Base-by-base conservation (phyloP, 2,888 invertebrate species). In the Himalopsyche anomala region DNA sequence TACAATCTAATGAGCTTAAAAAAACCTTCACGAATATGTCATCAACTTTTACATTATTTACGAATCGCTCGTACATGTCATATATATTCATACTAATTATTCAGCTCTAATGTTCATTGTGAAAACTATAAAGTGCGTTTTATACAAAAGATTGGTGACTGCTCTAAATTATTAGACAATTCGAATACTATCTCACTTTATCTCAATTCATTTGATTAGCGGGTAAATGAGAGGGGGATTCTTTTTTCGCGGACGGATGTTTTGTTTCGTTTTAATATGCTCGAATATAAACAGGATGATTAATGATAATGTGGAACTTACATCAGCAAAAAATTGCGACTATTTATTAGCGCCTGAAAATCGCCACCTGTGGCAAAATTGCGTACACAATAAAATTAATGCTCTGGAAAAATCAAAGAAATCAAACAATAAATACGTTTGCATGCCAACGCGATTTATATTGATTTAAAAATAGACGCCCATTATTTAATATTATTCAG, bases 261-360 rank as follows among this genome's bases (percentile, higher is more conserved):
- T 74, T 74, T 36, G 36, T 74, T 36, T 74, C 74, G 74, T 74
- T 74, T 51, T 15, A 74, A 74, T 74, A 36, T 36, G 74, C 12
- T 74, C 15, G 74, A 28, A 36, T 74, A 38, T 4, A 74, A 74
- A 38, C 74, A 74, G 74, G 12, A 38, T 62, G 62, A 36, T 74
- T 36, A 36, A 36, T 38, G 74, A 74, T 9, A 15, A 36, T 36
- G 12, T 74, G 5, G 5, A 19, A 38, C 74, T 74, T 28, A 38
- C 74, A 74, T 28, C 74, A 74, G 36, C 62, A 74, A 74, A 74
- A 4, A 74, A 74, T 74, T 62, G 62, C 28, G 8, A 19, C 11
- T 62, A 74, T 74, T 28, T 74, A 74, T 38, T 74, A 36, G 28
- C 74, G 74, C 74, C 74, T 74, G 51, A 74, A 38, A 74, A 36